Conservation (phyloP, 2,113 vertebrate species). For the Tinamus guttatus region DNA sequence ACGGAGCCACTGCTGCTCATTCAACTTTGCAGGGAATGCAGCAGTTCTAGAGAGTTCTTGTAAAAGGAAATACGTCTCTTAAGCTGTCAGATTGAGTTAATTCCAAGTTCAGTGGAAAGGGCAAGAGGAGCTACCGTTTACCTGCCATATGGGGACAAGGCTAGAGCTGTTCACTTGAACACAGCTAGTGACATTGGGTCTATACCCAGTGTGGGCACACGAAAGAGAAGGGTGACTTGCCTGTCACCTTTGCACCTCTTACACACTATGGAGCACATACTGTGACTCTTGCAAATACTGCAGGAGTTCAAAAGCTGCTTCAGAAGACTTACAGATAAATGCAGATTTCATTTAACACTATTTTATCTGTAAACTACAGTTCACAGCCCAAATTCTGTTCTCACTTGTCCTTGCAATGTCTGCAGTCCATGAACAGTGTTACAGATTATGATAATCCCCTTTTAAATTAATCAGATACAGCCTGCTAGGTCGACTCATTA, state of each 20-base stretch:
- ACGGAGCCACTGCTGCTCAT: background rate
- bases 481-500: background rate
- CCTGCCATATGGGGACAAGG: background rate
- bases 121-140: background rate
- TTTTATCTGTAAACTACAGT: background rate
- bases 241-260: background rate
- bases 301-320: background rate
- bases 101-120: background rate
- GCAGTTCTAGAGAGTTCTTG: background rate
- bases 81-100: background rate
- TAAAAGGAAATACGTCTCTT: background rate
- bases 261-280: background rate
- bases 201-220: fast-evolving
- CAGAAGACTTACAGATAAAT: background rate
- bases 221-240: background rate
- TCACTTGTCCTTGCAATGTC: background rate
- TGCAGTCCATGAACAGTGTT: background rate
- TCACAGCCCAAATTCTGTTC: background rate
- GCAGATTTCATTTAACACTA: background rate
- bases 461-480: conserved; percentile 2
- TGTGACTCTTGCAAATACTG: background rate
- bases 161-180: fast-evolving
- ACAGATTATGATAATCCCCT: conserved; percentile 38
- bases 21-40: background rate
- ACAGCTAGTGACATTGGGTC: background rate